phyloP scores from a whole-genome alignment of 2,888 invertebrate species.

The Mythimna pallens region DNA sequence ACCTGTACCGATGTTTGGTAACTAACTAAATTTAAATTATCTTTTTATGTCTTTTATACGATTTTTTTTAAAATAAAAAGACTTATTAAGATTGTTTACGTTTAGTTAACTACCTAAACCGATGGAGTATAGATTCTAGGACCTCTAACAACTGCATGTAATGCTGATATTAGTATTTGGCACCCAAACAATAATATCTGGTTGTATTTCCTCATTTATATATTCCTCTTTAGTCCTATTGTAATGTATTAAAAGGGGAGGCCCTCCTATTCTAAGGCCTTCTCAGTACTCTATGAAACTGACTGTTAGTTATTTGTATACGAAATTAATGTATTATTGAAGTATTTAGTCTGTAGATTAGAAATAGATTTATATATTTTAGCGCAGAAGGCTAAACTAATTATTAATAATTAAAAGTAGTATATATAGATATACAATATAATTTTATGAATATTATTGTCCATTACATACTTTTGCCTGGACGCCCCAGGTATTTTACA shows the following conservation, averaged over 20 bases:
- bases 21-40: no score
- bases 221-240: not conserved
- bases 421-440: no score
- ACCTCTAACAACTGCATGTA: not conserved
- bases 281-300: constrained; percentile 2
- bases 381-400: not conserved
- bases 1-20: no score
- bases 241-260: not conserved
- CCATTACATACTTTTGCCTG: no score
- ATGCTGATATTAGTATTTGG: constrained; percentile 2
- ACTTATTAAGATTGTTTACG: no score
- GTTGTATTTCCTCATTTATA: not conserved
- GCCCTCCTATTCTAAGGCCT: not conserved
- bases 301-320: constrained; percentile 15
- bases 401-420: no score
- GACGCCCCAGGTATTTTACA: no score
- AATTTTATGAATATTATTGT: no score
- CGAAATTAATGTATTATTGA: constrained; percentile 11
- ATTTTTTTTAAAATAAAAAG: no score
- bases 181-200: not conserved
- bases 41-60: no score
- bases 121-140: no score
- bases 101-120: no score
- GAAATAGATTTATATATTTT: constrained; percentile 15
- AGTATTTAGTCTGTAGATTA: constrained; percentile 11